Evolutionary conservation across 2,113 vertebrate genomes (phyloP).

Genomic region (Athene noctua): DNA sequence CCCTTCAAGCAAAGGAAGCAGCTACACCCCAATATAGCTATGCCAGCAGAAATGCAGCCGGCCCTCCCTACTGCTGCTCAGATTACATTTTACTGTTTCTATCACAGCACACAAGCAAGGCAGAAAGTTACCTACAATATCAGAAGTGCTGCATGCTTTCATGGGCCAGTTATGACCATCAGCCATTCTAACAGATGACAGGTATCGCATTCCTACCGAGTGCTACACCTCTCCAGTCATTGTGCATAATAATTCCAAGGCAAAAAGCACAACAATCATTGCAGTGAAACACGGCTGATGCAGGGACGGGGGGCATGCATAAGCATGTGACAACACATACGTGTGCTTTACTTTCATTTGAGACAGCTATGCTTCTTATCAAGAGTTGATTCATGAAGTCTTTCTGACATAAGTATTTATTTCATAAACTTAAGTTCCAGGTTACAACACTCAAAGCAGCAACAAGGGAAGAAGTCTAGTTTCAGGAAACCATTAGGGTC

Average conservation of each 20-base stretch:
- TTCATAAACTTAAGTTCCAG: not conserved
- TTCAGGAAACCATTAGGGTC: not conserved
- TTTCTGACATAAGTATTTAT: not conserved
- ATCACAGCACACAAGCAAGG: accelerated
- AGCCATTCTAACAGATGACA: not conserved
- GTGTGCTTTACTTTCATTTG: not conserved
- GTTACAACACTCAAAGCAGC: not conserved
- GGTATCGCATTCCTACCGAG: not conserved
- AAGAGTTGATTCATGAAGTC: not conserved
- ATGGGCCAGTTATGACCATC: not conserved
- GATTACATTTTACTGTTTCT: not conserved
- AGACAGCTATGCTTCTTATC: not conserved
- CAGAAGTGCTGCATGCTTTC: not conserved
- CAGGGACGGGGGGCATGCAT: not conserved
- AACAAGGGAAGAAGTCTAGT: not conserved
- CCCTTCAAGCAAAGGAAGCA: not conserved
- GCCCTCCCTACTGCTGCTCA: not conserved
- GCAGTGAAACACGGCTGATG: accelerated
- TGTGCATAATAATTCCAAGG: not conserved
- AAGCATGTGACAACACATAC: not conserved
- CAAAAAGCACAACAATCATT: not conserved
- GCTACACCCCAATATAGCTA: accelerated
- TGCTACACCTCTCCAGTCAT: not conserved
- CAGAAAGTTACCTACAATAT: not conserved
- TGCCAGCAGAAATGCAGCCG: not conserved